These are phyloP conservation scores for Cryptoprocta ferox DNA, from an alignment of 2,797 vertebrate genomes.

Conservation along the genomic window DNA sequence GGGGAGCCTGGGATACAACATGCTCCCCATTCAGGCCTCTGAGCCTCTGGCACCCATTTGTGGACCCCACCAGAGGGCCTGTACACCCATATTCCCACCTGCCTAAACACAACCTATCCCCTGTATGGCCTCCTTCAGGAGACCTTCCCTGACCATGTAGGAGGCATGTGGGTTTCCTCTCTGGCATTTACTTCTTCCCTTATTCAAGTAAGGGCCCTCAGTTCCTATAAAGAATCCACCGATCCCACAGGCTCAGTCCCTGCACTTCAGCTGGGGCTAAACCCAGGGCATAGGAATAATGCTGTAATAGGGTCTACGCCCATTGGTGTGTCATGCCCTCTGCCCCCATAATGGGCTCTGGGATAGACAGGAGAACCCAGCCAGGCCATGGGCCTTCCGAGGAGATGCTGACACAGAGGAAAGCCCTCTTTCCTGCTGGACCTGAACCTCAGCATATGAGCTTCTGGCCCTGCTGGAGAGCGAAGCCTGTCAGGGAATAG, in stretches of 20 bases:
- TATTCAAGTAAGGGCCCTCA: neutral
- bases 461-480: neutral
- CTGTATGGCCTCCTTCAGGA: neutral
- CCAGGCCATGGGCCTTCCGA: neutral
- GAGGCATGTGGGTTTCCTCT: neutral
- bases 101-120: neutral
- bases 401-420: neutral
- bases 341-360: neutral
- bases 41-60: neutral
- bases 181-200: neutral
- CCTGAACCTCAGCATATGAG: neutral
- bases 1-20: fast-evolving
- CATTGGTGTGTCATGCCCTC: fast-evolving
- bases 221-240: neutral
- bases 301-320: neutral
- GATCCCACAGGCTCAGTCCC: neutral
- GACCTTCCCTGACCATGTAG: neutral
- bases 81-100: neutral
- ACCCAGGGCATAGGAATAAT: neutral
- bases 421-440: neutral
- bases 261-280: neutral
- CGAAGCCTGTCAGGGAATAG: neutral
- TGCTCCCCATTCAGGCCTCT: neutral
- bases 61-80: neutral
- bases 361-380: neutral